Percentiles rank a stretch among this genome's conserved stretches.
Evolutionary conservation across 1,140 invertebrate genomes (phyloP).

Genomic region (Tachypleus tridentatus): DNA sequence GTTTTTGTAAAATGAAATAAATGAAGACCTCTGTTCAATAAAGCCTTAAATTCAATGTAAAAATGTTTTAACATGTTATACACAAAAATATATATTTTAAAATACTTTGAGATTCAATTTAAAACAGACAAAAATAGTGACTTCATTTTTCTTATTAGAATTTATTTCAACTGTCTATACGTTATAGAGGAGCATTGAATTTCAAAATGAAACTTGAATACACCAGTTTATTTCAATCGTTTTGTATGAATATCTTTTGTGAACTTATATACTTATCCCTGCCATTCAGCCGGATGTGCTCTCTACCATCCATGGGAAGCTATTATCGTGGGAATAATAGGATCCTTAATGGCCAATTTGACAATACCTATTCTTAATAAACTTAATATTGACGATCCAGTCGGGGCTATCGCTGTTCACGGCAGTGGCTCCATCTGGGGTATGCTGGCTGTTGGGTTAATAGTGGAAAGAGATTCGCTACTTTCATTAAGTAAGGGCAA

Average conservation of each 20-base stretch:
- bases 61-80: too few species aligned
- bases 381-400: constrained; percentile 74
- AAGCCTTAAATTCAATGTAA: too few species aligned
- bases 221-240: neutral
- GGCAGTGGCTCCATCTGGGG: constrained; percentile 43
- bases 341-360: constrained; percentile 54
- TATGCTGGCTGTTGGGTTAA: constrained; percentile 73
- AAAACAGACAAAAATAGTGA: too few species aligned
- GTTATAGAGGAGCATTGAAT: too few species aligned
- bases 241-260: too few species aligned
- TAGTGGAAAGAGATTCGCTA: constrained; percentile 70
- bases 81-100: too few species aligned
- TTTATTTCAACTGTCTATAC: too few species aligned
- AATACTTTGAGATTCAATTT: too few species aligned
- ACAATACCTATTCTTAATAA: constrained; percentile 59
- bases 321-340: constrained; percentile 64
- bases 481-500: constrained; percentile 61
- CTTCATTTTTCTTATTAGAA: too few species aligned
- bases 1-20: too few species aligned
- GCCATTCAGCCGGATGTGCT: constrained; percentile 62
- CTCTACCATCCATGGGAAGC: constrained; percentile 75
- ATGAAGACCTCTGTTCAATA: too few species aligned
- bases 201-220: neutral
- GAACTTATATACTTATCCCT: neutral
- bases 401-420: constrained; percentile 78